A percentile compares a stretch with the other conserved stretches of the same genome.
phyloP scores from a whole-genome alignment of 2,113 vertebrate genomes.

The Ornithorhynchus anatinus region DNA sequence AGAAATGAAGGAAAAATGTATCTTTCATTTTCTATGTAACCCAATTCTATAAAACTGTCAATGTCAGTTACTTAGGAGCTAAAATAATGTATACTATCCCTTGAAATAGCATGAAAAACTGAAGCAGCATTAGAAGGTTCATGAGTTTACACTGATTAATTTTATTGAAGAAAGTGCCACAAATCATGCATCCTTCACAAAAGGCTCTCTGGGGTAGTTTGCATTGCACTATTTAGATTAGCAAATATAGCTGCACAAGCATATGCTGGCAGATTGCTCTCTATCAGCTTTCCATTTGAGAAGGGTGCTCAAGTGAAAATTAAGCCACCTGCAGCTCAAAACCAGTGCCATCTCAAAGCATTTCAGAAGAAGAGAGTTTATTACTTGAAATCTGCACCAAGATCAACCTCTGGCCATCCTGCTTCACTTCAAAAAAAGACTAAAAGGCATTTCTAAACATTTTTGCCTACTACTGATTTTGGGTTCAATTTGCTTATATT shows the following conservation, averaged over 20 bases:
- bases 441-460: no score
- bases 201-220: accelerated
- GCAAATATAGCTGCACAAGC: background rate
- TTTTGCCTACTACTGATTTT: no score
- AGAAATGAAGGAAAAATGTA: constrained; percentile 5
- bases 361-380: no score
- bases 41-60: background rate
- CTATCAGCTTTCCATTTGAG: background rate
- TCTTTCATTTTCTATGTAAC: constrained; percentile 1
- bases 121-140: background rate
- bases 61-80: constrained; percentile 2
- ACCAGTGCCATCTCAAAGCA: no score
- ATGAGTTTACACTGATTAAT: background rate
- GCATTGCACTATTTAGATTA: background rate
- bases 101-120: background rate
- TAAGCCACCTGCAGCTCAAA: background rate
- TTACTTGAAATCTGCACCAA: no score
- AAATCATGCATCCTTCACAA: background rate
- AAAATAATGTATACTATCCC: background rate
- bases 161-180: background rate
- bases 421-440: no score
- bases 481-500: constrained; percentile 15
- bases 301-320: background rate
- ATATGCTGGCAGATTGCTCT: background rate
- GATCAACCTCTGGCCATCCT: no score